Evolutionary conservation across 2,113 vertebrate species (phyloP), one percentile per base, ranked within the genome.

Genomic region (Nerophis ophidion): DNA sequence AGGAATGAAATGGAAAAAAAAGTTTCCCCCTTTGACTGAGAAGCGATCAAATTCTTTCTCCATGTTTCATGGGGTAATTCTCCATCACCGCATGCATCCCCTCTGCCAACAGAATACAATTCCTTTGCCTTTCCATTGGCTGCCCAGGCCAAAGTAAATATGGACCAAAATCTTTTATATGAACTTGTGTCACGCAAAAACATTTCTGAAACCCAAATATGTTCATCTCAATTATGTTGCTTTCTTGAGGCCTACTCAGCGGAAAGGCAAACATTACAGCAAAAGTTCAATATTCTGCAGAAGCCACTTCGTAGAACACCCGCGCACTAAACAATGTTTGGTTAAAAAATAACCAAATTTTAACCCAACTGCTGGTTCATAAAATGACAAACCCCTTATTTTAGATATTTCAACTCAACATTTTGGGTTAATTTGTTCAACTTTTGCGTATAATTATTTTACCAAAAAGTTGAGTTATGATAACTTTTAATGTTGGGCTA

Each of bases 131-230:
- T 63, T 70, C 66, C 86, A 80, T 81, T 85, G 48, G 33, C 1
- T 48, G 33, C 74, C 83, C 85, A 90, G 87, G 75, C 68, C 75
- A 88, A 88, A 79, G 74, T 87, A 83, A 86, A 84, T 83, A 84
- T 82, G 53, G 66, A 69, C 63, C 34, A 35, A 81, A 76, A 79
- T 80, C 75, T 88, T 87, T 88, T 72, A 79, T 77, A 87, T 81
- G 83, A 83, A 86, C 62, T 68, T 77, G 70, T 79, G 81, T 86
- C 81, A 89, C 72, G 74, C 77, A 71, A 77, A 84, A 84, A 77
- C 70, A 70, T 66, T 56, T 56, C 50, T 48, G 75, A 84, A 68
- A 63, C 62, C 51, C 60, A 60, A 76, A 55, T 78, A 54, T 47
- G 61, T 57, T 64, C 51, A 60, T 63, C 40, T 51, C 61, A 62